A percentile compares a stretch with the other conserved stretches of the same genome.
phyloP scores from a whole-genome alignment of 2,113 vertebrate genomes.

The Hepsetus odoe region DNA sequence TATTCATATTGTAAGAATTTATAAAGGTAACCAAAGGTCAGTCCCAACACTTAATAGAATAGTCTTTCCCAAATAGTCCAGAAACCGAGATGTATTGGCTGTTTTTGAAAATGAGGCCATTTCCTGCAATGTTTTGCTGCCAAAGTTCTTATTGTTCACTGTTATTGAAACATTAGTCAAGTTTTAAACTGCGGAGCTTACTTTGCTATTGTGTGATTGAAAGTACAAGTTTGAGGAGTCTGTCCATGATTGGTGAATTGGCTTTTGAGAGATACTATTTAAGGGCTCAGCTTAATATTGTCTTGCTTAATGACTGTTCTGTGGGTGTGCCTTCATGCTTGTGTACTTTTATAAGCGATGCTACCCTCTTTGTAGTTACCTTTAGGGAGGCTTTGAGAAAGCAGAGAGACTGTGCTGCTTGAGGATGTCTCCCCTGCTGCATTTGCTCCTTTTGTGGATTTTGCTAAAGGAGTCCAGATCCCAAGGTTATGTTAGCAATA shows the following conservation, averaged over 20 bases:
- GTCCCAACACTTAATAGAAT: too few species aligned
- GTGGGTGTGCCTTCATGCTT: constrained; percentile 13
- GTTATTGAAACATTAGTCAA: too few species aligned
- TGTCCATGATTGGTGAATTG: neutral
- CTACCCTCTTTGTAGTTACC: constrained; percentile 4
- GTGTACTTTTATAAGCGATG: constrained; percentile 19
- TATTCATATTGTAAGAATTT: too few species aligned
- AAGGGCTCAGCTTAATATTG: neutral
- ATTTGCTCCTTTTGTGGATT: constrained; percentile 53
- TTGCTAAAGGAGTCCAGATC: constrained; percentile 36
- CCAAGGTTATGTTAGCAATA: neutral
- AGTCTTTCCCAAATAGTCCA: too few species aligned
- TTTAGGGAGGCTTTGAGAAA: constrained; percentile 4
- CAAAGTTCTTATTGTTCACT: too few species aligned
- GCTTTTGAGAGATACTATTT: neutral
- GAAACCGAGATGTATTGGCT: too few species aligned
- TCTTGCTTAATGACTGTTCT: neutral
- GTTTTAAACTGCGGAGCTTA: too few species aligned
- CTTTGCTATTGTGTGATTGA: too few species aligned
- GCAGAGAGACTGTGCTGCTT: constrained; percentile 15
- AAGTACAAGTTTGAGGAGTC: neutral
- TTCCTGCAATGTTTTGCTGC: too few species aligned
- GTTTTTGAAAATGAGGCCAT: too few species aligned
- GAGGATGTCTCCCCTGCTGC: constrained; percentile 23
- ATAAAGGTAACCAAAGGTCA: too few species aligned